A percentile compares a stretch with the other conserved stretches of the same genome.
phyloP scores from a whole-genome alignment of 1,140 invertebrate genomes.

The Apis florea region DNA sequence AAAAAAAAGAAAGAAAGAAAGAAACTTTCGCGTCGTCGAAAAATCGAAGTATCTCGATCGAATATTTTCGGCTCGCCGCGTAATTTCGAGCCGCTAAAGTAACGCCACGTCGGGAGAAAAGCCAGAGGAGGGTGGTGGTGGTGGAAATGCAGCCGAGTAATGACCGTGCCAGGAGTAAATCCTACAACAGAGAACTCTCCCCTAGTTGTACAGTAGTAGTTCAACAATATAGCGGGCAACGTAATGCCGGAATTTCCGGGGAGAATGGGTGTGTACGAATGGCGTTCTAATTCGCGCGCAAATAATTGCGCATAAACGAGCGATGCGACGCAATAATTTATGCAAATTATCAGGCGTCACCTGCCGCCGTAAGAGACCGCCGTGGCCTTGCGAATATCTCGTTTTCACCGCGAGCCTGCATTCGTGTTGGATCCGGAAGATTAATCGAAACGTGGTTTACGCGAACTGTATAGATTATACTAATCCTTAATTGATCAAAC shows the following conservation, averaged over 20 bases:
- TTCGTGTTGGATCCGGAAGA: background rate
- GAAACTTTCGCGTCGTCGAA: background rate
- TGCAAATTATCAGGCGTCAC: conserved; percentile 18
- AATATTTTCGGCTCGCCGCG: background rate
- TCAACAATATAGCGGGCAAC: conserved; percentile 40
- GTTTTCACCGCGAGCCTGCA: background rate
- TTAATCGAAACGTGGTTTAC: no score
- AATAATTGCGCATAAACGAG: conserved; percentile 34
- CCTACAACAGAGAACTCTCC: conserved; percentile 32
- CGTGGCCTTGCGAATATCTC: background rate
- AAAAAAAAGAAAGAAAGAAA: no score
- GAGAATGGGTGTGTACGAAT: conserved; percentile 2
- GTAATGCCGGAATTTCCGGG: conserved; percentile 30
- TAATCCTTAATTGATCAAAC: no score
- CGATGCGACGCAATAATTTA: conserved; percentile 36
- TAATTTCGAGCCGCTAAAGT: conserved; percentile 26
- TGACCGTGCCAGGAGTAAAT: conserved; percentile 46
- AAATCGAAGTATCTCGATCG: background rate
- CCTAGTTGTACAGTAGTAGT: conserved; percentile 32
- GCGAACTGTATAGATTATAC: no score
- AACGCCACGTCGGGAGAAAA: conserved; percentile 2
- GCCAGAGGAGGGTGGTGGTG: conserved; percentile 13
- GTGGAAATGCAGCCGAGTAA: conserved; percentile 35
- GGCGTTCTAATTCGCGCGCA: conserved; percentile 32
- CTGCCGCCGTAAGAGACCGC: conserved; percentile 19